These are phyloP conservation scores for Eueides isabella DNA, from an alignment of 1,140 invertebrate species.

Conservation along the genomic window DNA sequence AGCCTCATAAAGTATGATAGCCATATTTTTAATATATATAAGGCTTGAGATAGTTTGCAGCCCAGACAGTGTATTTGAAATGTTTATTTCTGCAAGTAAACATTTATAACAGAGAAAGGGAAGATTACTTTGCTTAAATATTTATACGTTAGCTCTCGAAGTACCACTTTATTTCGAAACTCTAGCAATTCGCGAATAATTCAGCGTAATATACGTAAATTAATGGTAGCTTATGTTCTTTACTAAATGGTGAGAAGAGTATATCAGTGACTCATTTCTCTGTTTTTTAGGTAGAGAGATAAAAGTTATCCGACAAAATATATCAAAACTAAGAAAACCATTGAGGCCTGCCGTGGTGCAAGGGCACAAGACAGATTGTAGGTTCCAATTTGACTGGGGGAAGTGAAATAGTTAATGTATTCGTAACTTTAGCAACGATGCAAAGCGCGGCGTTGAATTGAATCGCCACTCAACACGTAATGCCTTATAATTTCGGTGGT, in stretches of 20 bases:
- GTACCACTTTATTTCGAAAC: constrained; percentile 25
- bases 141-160: constrained; percentile 24
- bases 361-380: too few species aligned
- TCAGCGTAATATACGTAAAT: not conserved
- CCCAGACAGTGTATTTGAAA: constrained; percentile 23
- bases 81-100: constrained; percentile 29
- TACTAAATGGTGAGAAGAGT: not conserved
- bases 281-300: not conserved
- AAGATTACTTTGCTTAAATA: constrained; percentile 36
- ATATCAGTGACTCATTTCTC: not conserved
- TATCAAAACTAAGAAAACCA: too few species aligned
- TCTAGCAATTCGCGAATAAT: constrained; percentile 17
- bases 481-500: too few species aligned
- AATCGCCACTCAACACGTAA: too few species aligned
- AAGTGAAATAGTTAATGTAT: too few species aligned
- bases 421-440: too few species aligned
- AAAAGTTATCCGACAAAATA: not conserved
- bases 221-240: not conserved
- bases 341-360: too few species aligned
- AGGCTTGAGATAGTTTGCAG: constrained; percentile 24
- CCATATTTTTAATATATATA: not conserved
- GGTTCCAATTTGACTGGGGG: too few species aligned
- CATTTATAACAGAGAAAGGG: constrained; percentile 25
- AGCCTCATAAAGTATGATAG: not conserved
- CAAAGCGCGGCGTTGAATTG: too few species aligned